phyloP scores from a whole-genome alignment of 2,113 vertebrate species.

The Ondatra zibethicus region DNA sequence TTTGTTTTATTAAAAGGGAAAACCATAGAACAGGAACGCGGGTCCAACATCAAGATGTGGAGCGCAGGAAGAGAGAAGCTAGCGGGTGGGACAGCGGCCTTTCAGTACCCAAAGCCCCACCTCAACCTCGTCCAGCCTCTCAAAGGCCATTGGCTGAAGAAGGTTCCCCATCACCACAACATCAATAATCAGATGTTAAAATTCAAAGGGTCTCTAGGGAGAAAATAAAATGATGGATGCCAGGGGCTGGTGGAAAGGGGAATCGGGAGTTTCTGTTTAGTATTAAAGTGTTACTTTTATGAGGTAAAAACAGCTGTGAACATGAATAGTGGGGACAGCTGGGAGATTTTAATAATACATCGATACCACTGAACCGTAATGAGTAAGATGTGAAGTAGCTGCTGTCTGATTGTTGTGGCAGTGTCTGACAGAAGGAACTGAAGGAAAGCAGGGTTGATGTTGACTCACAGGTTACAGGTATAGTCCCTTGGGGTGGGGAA shows the following conservation, averaged over 20 bases:
- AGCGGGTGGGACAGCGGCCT: too few species aligned
- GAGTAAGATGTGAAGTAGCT: too few species aligned
- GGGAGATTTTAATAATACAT: background rate
- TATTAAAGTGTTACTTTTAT: background rate
- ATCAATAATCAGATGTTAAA: background rate
- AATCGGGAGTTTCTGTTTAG: background rate
- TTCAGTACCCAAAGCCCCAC: too few species aligned
- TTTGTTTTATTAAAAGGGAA: too few species aligned
- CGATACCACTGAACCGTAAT: background rate
- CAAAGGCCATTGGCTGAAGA: too few species aligned
- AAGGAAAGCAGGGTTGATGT: background rate
- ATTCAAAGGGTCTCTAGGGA: background rate
- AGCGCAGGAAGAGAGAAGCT: too few species aligned
- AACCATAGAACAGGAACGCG: too few species aligned
- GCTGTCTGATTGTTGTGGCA: background rate
- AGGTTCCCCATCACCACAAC: background rate
- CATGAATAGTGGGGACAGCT: background rate
- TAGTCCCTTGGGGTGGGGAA: background rate
- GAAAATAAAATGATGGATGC: background rate
- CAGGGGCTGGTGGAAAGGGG: background rate
- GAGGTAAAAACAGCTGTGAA: background rate
- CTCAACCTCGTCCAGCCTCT: too few species aligned
- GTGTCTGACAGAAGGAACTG: background rate
- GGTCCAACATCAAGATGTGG: too few species aligned
- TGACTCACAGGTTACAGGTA: background rate